Evolutionary conservation across 2,797 vertebrate genomes (phyloP), one percentile per base, ranked within the genome.

Genomic region (Taenioides sp.): DNA sequence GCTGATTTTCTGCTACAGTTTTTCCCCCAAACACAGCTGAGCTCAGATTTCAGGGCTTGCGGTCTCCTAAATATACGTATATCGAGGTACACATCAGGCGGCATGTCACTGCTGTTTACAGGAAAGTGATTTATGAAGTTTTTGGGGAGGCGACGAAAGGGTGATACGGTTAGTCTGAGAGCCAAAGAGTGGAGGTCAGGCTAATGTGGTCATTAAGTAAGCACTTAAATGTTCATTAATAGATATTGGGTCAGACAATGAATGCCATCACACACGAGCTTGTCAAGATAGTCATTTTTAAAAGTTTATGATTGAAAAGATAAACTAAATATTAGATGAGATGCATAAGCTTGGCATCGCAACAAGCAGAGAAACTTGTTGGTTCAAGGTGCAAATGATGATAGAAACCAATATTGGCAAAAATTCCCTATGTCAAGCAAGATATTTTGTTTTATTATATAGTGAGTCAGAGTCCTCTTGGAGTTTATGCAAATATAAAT

Each of bases 71-170:
- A 92, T 87, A 86, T 91, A 68, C 54, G 67, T 58, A 92, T 93
- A 94, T 94, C 90, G 82, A 91, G 86, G 85, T 91, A 91, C 87
- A 93, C 91, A 95, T 94, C 93, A 84, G 91, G 85, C 89, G 89
- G 75, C 12, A 66, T 91, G 93, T 94, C 94, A 94, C 89, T 85
- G 79, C 86, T 94, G 91, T 94, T 95, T 95, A 94, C 91, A 93
- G 87, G 84, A 92, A 91, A 87, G 87, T 94, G 93, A 95, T 95
- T 94, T 92, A 95, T 94, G 93, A 84, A 89, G 84, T 85, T 85
- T 92, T 91, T 81, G 80, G 77, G 78, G 74, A 80, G 73, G 80
- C 68, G 80, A 83, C 75, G 72, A 70, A 84, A 78, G 73, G 70
- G 57, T 82, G 86, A 89, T 87, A 86, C 65, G 79, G 79, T 80